Base-by-base conservation (phyloP, 2,888 invertebrate species). In the Ceriagrion tenellum region DNA sequence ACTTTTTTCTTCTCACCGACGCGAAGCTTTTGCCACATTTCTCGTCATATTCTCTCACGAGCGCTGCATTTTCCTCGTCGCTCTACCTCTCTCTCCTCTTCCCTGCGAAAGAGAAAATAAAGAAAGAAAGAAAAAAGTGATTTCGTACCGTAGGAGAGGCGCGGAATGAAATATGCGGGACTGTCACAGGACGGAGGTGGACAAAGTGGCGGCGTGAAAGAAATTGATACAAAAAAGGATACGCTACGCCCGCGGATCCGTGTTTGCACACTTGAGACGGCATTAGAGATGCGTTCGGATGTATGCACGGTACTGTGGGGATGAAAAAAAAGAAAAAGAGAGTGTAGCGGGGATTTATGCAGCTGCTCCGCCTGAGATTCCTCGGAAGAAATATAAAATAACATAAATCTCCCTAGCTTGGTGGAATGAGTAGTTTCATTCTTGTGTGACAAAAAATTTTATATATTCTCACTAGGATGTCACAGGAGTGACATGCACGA, bases 161-260 rank as follows among this genome's bases (percentile, higher is more conserved):
- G n/a, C 81, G 81, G 30, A 35, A 81, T 81, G 81, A 81, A 35
- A 81, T 81, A 81, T 81, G 18, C 30, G 18, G 30, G 30, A 35
- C 30, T 81, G 81, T 81, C 81, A 81, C 26, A 35, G 13, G 81
- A 16, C 23, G 81, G 81, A 81, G 81, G 81, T 81, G 81, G 81
- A 81, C 81, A 81, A 81, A 81, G 81, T 81, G 81, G 81, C 81
- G 35, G 81, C 81, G 81, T 35, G 81, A 81, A 81, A 35, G 81
- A 81, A 30, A 81, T 81, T 81, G 81, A 81, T 35, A 81, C 81
- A 81, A 81, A 81, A 81, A 81, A 81, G 35, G 81, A 35, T 35
- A 81, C 26, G 6, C 81, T 81, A 35, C 81, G 81, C 30, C 81
- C 13, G 81, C 69, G n/a, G 69, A 81, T 13, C 13, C 16, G 81